phyloP scores from a whole-genome alignment of 1,140 invertebrate genomes.

The Trachymyrmex septentrionalis region DNA sequence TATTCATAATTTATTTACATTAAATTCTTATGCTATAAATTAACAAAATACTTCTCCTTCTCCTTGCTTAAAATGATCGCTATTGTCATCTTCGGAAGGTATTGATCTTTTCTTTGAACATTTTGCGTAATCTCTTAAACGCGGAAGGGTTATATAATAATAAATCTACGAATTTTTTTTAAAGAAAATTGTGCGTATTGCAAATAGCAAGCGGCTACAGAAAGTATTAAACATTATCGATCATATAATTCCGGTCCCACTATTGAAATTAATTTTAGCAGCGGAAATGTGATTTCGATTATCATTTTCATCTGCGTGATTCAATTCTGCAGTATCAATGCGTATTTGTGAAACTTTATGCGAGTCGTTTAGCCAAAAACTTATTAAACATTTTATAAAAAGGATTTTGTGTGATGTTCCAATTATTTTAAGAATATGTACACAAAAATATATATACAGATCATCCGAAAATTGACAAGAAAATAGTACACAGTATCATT shows the following conservation, averaged over 20 bases:
- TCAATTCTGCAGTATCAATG: slow-evolving; percentile 4
- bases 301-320: slow-evolving; percentile 47
- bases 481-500: not conserved
- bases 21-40: not conserved
- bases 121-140: not conserved
- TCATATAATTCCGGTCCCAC: slow-evolving; percentile 47
- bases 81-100: not conserved
- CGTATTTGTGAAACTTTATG: not conserved
- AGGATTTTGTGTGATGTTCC: not conserved
- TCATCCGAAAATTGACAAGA: not conserved
- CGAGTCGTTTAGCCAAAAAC: not conserved
- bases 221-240: slow-evolving; percentile 2
- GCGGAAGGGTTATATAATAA: not conserved
- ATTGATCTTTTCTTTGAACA: not conserved
- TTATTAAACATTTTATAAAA: not conserved
- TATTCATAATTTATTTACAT: not conserved
- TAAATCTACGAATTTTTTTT: not conserved
- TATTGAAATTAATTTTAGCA: slow-evolving; percentile 70
- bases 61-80: not conserved
- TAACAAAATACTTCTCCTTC: not conserved
- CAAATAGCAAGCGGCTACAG: not conserved
- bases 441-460: not conserved
- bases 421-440: not conserved
- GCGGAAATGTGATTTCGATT: slow-evolving; percentile 40
- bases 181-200: not conserved